Base-by-base conservation (phyloP, 2,888 invertebrate genomes). In the Odontothrips loti region DNA sequence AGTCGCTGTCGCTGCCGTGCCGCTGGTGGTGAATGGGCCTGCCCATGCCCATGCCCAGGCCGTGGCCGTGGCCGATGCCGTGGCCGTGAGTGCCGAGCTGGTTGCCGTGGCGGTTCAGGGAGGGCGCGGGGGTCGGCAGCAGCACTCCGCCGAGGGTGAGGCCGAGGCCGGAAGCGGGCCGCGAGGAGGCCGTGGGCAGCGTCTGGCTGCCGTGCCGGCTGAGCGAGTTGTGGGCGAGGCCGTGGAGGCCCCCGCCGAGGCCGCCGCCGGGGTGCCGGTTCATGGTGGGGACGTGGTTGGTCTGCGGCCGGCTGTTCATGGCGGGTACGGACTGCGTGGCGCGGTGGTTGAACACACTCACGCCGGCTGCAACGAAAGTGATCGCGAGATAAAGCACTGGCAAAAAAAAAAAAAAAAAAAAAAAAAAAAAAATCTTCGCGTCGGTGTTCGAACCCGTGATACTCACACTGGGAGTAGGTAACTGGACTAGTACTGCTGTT, bases 201-300 rank as follows among this genome's bases (percentile, higher is more conserved):
- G 6, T 85, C 85, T 17, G 87, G 87, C 2, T 88, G 87, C 6
- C 87, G 86, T 80, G 86, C 84, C 8, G 87, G 87, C 0, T 87
- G 88, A 82, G 87, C 87, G 83, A 86, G 87, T 82, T 86, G 88
- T 80, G 86, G 86, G 81, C 85, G 85, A 75, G 85, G 82, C 81
- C 85, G 85, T 11, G 84, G 51, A 12, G 51, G 51, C 20, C 15
- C 51, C 51, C 15, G 51, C 51, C 17, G 58, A 17, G 17, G 58
- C 58, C 17, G 17, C 20, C 58, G 4, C 58, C 17, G 17, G 58
- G 58, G 17, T n/a, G n/a, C 58, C 85, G 83, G 82, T 48, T 43
- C 20, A 82, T 87, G 87, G 82, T 87, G 87, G 15, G 89, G 84
- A 0, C 89, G 85, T 0, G 88, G 88, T 83, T 87, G 87, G 3